Conservation (phyloP, 2,888 invertebrate genomes). For the Drosophila ochracea region DNA sequence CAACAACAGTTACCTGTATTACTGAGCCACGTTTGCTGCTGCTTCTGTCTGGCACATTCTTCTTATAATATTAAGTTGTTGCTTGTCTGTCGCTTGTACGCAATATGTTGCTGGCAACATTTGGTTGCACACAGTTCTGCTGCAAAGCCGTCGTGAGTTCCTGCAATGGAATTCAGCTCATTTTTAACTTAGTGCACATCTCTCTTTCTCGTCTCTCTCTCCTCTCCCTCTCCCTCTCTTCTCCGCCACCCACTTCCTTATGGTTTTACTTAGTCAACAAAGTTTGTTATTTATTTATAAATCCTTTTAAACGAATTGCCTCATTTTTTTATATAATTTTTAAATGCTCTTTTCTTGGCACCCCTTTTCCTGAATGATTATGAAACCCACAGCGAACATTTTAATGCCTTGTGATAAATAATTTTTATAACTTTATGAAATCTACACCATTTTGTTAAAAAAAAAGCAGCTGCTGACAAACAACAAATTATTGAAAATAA, state of each 20-base stretch:
- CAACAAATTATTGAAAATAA: conserved; percentile 6
- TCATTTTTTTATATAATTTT: background rate
- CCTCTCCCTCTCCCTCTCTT: background rate
- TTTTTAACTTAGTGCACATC: conserved; percentile 7
- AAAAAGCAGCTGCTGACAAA: conserved; percentile 15
- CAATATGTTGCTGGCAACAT: conserved; percentile 74
- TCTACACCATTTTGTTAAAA: conserved; percentile 16
- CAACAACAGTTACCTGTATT: conserved; percentile 69
- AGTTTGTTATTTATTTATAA: conserved; percentile 74
- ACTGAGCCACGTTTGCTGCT: conserved; percentile 38
- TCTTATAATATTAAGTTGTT: background rate
- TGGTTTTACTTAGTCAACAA: conserved; percentile 53
- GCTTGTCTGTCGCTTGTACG: conserved; percentile 22
- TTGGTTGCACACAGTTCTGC: conserved; percentile 34
- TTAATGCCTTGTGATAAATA: conserved; percentile 60
- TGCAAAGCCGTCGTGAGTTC: conserved; percentile 19
- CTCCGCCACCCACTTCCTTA: conserved; percentile 7
- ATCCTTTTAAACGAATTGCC: conserved; percentile 23
- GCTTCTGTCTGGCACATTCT: conserved; percentile 1
- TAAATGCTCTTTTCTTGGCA: conserved; percentile 1
- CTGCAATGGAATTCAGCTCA: conserved; percentile 15
- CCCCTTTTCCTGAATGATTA: background rate
- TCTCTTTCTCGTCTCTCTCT: background rate
- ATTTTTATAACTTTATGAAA: conserved; percentile 44
- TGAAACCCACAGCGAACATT: conserved; percentile 18